Base-by-base conservation (phyloP, 2,888 invertebrate species). In the Drosophila suboccidentalis region DNA sequence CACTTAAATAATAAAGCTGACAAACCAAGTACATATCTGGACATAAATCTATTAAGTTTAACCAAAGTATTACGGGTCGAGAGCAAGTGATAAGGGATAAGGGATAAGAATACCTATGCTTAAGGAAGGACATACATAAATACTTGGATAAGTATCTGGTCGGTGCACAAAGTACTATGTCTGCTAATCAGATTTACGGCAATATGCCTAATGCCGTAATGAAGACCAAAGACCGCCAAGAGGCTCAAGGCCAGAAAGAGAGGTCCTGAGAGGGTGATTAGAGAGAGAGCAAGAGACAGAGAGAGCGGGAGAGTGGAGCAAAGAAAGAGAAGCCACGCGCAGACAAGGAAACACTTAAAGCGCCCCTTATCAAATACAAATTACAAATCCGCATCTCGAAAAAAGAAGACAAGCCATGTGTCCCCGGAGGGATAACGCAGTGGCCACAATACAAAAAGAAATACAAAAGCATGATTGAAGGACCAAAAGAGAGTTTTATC, bases 391-490 rank as follows among this genome's bases (percentile, higher is more conserved):
- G 44, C 49, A 46, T 57, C 67, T 10, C 36, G 46, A 34, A 61
- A 58, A 68, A 41, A 36, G 11, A 61, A 53, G 15, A 44, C 19
- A 43, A 44, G 17, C 26, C 43, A 34, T 58, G 58, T 54, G 65
- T 47, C 34, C 57, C 60, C 34, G 38, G 49, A 39, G 36, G 57
- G 36, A 43, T 49, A 63, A 60, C 46, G 41, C 64, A 68, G 44
- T 71, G 66, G 73, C 60, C 69, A 58, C 64, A 71, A 80, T 26
- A 43, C 41, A 32, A 17, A 26, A 46, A 63, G 15, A 32, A 55
- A 64, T 50, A 83, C 78, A 84, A 89, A 78, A 87, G 90, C 79
- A 89, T 85, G 90, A 89, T 82, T 85, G 82, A 89, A 79, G 77
- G 62, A 55, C 58, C 65, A 77, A 75, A 34, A 44, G 34, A 41